A percentile compares a stretch with the other conserved stretches of the same genome.
Conservation (phyloP, 2,888 invertebrate genomes). For the Megamerina dolium region DNA sequence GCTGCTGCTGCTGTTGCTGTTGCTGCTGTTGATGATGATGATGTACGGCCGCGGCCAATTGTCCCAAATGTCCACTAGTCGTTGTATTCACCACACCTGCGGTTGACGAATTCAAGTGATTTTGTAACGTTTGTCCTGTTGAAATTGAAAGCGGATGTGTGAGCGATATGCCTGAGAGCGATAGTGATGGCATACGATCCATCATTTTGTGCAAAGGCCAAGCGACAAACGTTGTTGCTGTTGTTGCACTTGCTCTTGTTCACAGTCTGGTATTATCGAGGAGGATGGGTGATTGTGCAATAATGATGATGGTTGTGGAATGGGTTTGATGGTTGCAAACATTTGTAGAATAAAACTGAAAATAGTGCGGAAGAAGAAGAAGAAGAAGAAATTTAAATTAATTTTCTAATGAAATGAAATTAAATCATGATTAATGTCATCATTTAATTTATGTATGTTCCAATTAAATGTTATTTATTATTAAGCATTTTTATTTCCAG, state of each 20-base stretch:
- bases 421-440: not conserved
- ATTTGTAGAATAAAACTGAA: too few relatives aligned
- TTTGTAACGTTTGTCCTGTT: conserved; percentile 38
- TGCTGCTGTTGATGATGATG: conserved; percentile 34
- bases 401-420: not conserved
- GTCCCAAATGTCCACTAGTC: conserved; percentile 23
- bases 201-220: conserved; percentile 43
- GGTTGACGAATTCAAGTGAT: conserved; percentile 41
- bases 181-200: conserved; percentile 50
- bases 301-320: too few relatives aligned
- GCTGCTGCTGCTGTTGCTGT: conserved; percentile 34
- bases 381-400: not conserved
- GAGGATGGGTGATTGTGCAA: not conserved
- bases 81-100: conserved; percentile 30
- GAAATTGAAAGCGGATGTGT: conserved; percentile 46
- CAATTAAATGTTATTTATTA: too few relatives aligned
- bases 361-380: conserved; percentile 13
- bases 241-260: conserved; percentile 10
- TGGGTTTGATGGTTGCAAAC: too few relatives aligned
- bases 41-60: conserved; percentile 24
- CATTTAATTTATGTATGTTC: not conserved
- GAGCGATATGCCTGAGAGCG: conserved; percentile 49
- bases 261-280: conserved; percentile 8
- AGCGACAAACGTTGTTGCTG: too few relatives aligned
- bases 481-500: too few relatives aligned